These are phyloP conservation scores for Nemurella pictetii DNA, from an alignment of 2,888 invertebrate species.

Conservation along the genomic window DNA sequence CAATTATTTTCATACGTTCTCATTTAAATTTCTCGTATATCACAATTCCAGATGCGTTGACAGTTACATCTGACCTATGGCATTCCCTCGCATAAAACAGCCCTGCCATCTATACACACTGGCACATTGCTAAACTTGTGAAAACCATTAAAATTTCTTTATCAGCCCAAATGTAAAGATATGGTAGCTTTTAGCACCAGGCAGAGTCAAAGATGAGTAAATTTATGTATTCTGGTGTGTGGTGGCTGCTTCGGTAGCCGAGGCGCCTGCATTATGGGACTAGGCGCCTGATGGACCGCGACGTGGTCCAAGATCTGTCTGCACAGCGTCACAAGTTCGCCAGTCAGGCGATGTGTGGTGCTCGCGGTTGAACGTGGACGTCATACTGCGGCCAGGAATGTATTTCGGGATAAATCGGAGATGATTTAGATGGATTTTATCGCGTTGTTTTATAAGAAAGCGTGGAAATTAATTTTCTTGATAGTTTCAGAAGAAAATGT, in stretches of 20 bases:
- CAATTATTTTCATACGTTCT: neutral
- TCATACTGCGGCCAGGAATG: neutral
- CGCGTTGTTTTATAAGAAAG: too few relatives aligned
- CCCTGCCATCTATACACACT: neutral
- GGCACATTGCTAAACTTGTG: neutral
- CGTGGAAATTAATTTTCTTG: too few relatives aligned
- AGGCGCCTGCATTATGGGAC: neutral
- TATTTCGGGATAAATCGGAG: neutral
- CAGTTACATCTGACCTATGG: neutral
- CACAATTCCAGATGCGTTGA: neutral
- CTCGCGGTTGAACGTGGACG: neutral
- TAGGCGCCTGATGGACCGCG: neutral
- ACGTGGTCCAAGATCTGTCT: neutral
- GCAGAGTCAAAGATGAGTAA: neutral
- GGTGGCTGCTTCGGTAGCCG: neutral
- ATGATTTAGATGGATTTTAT: too few relatives aligned
- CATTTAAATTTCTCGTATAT: neutral
- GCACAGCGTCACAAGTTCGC: neutral
- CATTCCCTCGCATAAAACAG: neutral
- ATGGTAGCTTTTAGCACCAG: constrained; percentile 3
- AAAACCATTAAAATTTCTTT: neutral
- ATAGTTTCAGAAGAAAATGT: too few relatives aligned
- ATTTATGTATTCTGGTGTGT: neutral
- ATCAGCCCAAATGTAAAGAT: neutral
- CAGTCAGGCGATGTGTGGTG: neutral